A percentile compares a stretch with the other conserved stretches of the same genome.
Conservation (phyloP, 2,113 vertebrate genomes). For the Mustelus asterias region DNA sequence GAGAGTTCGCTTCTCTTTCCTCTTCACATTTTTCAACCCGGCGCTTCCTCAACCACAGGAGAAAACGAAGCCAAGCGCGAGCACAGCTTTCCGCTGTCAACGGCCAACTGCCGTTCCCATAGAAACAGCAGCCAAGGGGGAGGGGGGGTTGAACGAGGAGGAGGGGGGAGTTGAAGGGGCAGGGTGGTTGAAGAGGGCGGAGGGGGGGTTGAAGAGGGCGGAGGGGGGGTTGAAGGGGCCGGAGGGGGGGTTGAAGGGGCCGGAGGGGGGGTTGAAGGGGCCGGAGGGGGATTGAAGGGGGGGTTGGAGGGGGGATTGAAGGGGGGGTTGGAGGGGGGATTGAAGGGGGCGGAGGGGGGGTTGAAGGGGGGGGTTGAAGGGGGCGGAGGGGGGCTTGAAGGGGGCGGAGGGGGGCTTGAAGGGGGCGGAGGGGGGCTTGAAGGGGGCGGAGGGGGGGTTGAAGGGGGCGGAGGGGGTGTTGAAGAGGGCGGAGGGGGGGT, state of each 20-base stretch:
- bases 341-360: too few relatives aligned
- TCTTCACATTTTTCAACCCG: too few relatives aligned
- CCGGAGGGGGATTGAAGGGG: fast-evolving
- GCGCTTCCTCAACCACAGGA: not conserved
- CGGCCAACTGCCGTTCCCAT: not conserved
- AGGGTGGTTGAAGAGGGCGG: too few relatives aligned
- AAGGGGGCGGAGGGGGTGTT: fast-evolving
- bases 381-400: fast-evolving
- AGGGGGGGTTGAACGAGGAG: too few relatives aligned
- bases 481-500: fast-evolving
- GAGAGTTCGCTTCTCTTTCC: not conserved
- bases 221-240: too few relatives aligned
- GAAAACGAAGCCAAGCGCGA: not conserved
- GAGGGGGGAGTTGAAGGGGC: fast-evolving
- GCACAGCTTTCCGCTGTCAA: not conserved
- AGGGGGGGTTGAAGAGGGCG: fast-evolving
- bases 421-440: fast-evolving
- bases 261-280: too few relatives aligned
- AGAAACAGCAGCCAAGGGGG: not conserved
- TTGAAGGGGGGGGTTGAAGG: fast-evolving
- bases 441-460: fast-evolving
- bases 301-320: too few relatives aligned
- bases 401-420: fast-evolving
- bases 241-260: fast-evolving
- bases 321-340: not conserved